phyloP scores from a whole-genome alignment of 2,113 vertebrate genomes.

The Coracopsis vasa region DNA sequence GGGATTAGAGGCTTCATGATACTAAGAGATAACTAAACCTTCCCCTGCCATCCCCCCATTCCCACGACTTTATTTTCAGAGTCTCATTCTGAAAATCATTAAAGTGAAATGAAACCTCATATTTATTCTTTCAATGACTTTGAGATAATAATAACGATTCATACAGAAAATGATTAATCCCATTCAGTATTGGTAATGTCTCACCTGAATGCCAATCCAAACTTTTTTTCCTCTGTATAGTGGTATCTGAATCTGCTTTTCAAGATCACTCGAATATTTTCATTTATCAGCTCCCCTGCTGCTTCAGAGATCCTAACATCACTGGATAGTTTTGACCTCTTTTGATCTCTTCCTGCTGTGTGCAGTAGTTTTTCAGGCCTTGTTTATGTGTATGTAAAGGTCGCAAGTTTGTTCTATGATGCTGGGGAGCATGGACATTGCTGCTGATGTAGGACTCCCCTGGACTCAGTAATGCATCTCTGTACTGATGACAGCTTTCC shows the following conservation, averaged over 20 bases:
- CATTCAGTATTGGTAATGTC: neutral
- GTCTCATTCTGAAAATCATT: neutral
- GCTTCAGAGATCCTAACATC: neutral
- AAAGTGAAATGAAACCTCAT: constrained; percentile 1
- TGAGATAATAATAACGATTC: constrained; percentile 20
- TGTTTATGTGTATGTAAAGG: neutral
- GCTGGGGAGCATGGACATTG: neutral
- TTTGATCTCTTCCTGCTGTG: neutral
- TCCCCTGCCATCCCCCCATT: neutral
- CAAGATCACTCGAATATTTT: neutral
- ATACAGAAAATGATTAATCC: neutral
- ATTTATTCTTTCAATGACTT: constrained; percentile 6
- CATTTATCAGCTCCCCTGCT: neutral
- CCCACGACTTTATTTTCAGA: neutral
- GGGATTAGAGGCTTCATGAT: neutral
- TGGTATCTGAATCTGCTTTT: neutral
- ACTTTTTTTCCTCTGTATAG: neutral
- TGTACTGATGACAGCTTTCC: neutral
- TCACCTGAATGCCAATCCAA: neutral
- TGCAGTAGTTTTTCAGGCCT: neutral
- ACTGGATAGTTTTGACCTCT: neutral
- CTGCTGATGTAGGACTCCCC: neutral
- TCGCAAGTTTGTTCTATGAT: neutral
- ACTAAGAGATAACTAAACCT: neutral
- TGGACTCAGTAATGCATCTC: neutral